phyloP scores from a whole-genome alignment of 2,797 vertebrate genomes.

The Chloroceryle amazona region DNA sequence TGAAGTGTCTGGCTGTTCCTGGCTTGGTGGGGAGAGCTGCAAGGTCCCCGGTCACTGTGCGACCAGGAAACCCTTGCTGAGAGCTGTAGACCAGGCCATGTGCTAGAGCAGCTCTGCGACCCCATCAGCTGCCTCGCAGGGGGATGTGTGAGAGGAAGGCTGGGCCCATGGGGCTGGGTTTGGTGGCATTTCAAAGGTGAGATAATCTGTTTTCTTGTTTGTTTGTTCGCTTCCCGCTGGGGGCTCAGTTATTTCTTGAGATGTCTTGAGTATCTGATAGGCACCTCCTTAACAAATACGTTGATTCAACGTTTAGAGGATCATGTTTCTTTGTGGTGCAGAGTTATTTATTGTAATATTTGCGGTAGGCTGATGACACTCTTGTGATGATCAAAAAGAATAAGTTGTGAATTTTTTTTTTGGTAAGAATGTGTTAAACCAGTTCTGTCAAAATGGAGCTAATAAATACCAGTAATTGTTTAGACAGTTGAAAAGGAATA shows the following conservation, averaged over 20 bases:
- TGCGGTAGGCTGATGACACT: conserved; percentile 41
- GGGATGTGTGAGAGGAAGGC: background rate
- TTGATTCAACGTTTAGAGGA: conserved; percentile 20
- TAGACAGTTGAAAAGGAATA: background rate
- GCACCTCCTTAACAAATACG: background rate
- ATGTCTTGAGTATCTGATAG: background rate
- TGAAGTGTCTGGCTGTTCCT: background rate
- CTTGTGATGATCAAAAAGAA: conserved; percentile 46
- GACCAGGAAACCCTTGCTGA: background rate
- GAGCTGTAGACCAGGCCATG: background rate
- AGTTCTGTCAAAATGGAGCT: conserved; percentile 63
- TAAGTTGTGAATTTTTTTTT: conserved; percentile 32
- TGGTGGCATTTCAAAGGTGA: conserved; percentile 11
- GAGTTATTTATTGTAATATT: conserved; percentile 27
- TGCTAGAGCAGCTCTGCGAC: background rate
- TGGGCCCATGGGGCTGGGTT: background rate
- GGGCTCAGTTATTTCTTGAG: background rate
- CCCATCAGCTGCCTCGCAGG: background rate
- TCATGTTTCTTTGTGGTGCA: conserved; percentile 47
- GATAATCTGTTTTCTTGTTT: conserved; percentile 4
- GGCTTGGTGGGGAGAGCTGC: background rate
- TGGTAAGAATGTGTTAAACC: conserved; percentile 35
- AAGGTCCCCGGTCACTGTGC: background rate
- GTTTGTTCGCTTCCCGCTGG: background rate
- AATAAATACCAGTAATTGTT: conserved; percentile 30